A percentile compares a stretch with the other conserved stretches of the same genome.
These are phyloP conservation scores for Oedothorax gibbosus DNA, from an alignment of 1,140 invertebrate species.

Conservation along the genomic window DNA sequence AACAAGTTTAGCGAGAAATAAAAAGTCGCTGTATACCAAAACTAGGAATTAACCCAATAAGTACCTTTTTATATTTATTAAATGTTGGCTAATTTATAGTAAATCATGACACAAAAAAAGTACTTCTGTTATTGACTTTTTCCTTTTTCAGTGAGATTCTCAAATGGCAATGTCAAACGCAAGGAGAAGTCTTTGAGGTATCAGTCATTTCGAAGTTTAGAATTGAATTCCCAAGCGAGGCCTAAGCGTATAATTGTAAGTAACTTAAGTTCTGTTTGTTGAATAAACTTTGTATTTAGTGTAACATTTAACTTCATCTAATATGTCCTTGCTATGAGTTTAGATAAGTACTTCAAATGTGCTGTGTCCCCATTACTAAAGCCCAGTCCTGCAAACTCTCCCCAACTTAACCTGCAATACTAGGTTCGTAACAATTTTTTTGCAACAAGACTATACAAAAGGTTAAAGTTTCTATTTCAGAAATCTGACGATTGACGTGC, in stretches of 20 bases:
- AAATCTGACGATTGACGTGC: no score
- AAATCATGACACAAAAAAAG: no score
- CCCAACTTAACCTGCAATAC: neutral
- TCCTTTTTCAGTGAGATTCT: conserved; percentile 4
- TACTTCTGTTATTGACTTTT: neutral
- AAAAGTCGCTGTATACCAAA: no score
- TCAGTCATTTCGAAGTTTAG: neutral
- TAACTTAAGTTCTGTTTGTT: neutral
- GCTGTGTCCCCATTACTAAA: neutral
- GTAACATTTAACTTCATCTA: neutral
- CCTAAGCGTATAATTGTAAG: conserved; percentile 16
- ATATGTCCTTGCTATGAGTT: neutral
- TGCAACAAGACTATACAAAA: neutral
- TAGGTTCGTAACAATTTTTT: neutral
- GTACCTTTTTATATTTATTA: no score
- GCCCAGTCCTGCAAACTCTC: neutral
- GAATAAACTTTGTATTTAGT: neutral
- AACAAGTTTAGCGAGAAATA: no score
- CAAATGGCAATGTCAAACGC: neutral
- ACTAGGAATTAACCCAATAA: no score
- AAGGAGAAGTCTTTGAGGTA: neutral
- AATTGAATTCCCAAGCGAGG: neutral
- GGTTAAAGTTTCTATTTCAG: no score
- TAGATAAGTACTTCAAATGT: neutral
- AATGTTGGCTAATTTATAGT: no score